Evolutionary conservation across 2,888 invertebrate species (phyloP).

Genomic region (Cylloceria caligata): DNA sequence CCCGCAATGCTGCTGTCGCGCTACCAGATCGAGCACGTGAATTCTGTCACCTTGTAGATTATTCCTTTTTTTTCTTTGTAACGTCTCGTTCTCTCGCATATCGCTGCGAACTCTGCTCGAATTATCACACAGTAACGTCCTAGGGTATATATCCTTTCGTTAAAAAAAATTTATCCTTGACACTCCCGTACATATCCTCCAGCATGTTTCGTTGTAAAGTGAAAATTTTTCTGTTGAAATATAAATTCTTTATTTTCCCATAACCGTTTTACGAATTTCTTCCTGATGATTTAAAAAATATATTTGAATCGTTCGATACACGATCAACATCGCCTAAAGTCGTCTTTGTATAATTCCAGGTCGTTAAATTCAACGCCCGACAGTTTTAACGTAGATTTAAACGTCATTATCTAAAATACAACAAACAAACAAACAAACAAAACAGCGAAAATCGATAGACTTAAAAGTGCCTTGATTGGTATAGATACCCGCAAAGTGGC

Average conservation of each 20-base stretch:
- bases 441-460: constrained; percentile 17
- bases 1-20: constrained; percentile 12
- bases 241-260: constrained; percentile 7
- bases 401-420: constrained; percentile 78
- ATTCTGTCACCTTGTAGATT: neutral
- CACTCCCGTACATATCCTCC: too few relatives aligned
- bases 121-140: neutral
- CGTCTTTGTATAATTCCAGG: constrained; percentile 75
- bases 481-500: constrained; percentile 71
- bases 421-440: constrained; percentile 30
- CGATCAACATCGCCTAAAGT: constrained; percentile 24
- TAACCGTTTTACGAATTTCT: neutral
- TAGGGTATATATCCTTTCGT: neutral
- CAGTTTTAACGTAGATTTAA: constrained; percentile 82
- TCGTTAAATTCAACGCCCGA: constrained; percentile 82
- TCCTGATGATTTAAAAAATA: neutral
- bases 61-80: neutral
- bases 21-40: constrained; percentile 18
- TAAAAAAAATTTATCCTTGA: neutral
- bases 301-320: neutral
- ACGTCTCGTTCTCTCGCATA: neutral
- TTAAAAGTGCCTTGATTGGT: constrained; percentile 63
- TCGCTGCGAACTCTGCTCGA: neutral
- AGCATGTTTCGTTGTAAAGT: neutral
- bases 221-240: neutral